phyloP scores from a whole-genome alignment of 2,888 invertebrate genomes.

The Eumerus sabulonum region DNA sequence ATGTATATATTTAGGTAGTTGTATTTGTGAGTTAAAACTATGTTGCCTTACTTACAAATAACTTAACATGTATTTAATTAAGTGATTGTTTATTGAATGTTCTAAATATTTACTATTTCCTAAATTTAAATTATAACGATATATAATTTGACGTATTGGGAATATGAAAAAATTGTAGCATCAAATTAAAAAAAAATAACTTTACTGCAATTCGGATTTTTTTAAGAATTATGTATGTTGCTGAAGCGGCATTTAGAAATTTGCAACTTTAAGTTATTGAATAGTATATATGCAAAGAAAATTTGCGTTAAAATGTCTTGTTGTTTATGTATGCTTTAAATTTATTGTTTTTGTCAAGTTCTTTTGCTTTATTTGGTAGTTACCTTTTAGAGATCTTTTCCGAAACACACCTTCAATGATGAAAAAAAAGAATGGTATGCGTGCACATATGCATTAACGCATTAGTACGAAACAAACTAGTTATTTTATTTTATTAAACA shows the following conservation, averaged over 20 bases:
- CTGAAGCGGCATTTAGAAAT: constrained; percentile 27
- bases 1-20: too few relatives aligned
- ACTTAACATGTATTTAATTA: too few relatives aligned
- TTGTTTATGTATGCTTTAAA: constrained; percentile 66
- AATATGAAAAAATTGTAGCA: too few relatives aligned
- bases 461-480: constrained; percentile 80
- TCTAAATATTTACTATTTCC: too few relatives aligned
- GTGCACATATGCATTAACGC: constrained; percentile 80
- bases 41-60: too few relatives aligned
- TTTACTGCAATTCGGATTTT: too few relatives aligned
- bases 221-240: neutral
- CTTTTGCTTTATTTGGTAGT: constrained; percentile 80
- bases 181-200: constrained; percentile 3
- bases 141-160: too few relatives aligned
- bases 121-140: too few relatives aligned
- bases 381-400: constrained; percentile 98
- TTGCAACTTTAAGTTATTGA: constrained; percentile 61
- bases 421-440: constrained; percentile 82
- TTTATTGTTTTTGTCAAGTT: constrained; percentile 70
- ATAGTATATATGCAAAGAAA: constrained; percentile 58
- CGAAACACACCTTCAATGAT: constrained; percentile 91
- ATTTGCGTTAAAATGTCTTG: constrained; percentile 60
- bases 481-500: constrained; percentile 68
- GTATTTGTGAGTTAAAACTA: too few relatives aligned
- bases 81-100: too few relatives aligned